Percentiles rank a stretch among this genome's conserved stretches.
Evolutionary conservation across 2,797 vertebrate species (phyloP).

Genomic region (Pipistrellus kuhlii): DNA sequence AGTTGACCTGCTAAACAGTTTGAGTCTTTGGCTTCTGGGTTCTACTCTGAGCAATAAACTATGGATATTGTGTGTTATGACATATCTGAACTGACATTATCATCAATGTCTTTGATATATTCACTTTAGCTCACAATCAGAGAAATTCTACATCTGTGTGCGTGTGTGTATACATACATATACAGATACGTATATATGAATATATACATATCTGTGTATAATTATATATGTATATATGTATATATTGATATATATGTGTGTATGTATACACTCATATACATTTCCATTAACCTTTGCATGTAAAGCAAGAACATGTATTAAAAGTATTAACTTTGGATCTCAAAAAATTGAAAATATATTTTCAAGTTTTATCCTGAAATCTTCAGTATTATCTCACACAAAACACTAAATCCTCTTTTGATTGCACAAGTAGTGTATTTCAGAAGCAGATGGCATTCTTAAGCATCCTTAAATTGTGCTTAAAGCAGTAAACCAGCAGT

Average conservation of each 20-base stretch:
- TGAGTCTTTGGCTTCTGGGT: background rate
- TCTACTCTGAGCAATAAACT: background rate
- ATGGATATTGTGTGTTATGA: background rate
- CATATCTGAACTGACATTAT: background rate
- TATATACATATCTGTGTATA: background rate
- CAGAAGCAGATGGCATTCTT: background rate
- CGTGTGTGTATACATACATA: background rate
- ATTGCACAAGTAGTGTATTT: background rate
- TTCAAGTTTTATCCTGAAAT: background rate
- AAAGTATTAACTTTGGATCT: background rate
- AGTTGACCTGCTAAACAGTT: background rate
- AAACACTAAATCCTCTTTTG: background rate
- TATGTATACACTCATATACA: background rate
- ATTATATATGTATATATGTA: background rate
- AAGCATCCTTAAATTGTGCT: background rate
- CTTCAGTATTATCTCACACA: background rate
- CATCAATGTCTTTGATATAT: background rate
- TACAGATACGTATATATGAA: background rate
- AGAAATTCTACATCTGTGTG: background rate
- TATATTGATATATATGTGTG: too few species aligned
- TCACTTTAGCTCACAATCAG: background rate
- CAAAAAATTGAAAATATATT: background rate
- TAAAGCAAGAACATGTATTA: background rate
- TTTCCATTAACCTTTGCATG: background rate
- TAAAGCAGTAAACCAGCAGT: background rate